A percentile compares a stretch with the other conserved stretches of the same genome.
These are phyloP conservation scores for Columba janthina DNA, from an alignment of 2,113 vertebrate species.

Conservation along the genomic window DNA sequence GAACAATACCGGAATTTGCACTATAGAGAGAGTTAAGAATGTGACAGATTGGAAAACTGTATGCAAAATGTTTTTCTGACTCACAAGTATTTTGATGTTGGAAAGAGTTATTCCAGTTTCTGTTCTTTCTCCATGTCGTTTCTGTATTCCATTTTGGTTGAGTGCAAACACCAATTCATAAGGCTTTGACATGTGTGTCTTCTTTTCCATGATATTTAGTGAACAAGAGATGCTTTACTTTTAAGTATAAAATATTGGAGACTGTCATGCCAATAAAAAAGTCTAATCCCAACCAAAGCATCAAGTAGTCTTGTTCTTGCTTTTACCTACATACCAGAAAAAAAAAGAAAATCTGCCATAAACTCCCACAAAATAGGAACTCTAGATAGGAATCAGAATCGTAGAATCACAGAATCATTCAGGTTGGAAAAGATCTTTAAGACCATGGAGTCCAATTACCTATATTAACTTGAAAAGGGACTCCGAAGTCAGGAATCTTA, in stretches of 20 bases:
- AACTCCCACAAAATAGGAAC: neutral
- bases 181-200: neutral
- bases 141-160: neutral
- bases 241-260: neutral
- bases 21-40: neutral
- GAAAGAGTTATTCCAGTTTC: neutral
- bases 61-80: neutral
- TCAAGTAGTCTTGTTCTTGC: neutral
- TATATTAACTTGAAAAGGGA: neutral
- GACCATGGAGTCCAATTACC: neutral
- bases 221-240: neutral
- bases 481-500: conserved; percentile 32
- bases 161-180: neutral
- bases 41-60: neutral
- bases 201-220: neutral
- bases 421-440: neutral
- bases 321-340: neutral
- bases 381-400: neutral
- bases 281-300: neutral
- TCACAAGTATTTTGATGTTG: neutral
- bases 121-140: neutral
- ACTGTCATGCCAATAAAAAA: neutral
- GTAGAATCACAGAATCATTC: neutral
- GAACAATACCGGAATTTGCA: neutral
- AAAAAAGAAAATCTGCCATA: neutral